phyloP scores from a whole-genome alignment of 1,140 invertebrate species.

The Anastrepha obliqua region DNA sequence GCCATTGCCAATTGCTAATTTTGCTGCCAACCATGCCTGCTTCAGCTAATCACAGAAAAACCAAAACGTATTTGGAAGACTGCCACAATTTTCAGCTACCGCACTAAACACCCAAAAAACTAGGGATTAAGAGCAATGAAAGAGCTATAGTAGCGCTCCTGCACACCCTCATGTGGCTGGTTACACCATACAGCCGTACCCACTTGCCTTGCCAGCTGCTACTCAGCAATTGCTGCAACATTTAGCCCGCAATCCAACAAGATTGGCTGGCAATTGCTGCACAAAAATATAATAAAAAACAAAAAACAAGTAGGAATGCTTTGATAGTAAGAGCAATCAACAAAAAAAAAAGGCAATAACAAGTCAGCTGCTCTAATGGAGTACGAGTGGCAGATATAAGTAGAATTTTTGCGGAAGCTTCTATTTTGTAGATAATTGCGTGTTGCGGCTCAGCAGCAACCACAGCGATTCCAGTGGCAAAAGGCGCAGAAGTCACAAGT shows the following conservation, averaged over 20 bases:
- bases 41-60: not conserved
- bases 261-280: not conserved
- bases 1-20: constrained; percentile 5
- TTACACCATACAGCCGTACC: not conserved
- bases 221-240: not conserved
- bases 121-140: constrained; percentile 35
- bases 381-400: not conserved
- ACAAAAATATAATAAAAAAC: too few species aligned
- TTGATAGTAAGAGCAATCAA: not conserved
- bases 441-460: constrained; percentile 25
- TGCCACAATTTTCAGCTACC: constrained; percentile 47
- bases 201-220: not conserved
- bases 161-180: not conserved
- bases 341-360: constrained; percentile 13
- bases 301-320: not conserved
- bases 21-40: not conserved
- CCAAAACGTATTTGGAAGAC: constrained; percentile 1
- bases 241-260: not conserved
- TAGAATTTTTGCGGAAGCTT: constrained; percentile 65
- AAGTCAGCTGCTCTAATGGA: not conserved
- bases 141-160: not conserved
- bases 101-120: constrained; percentile 19
- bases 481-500: not conserved
- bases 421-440: constrained; percentile 70
- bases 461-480: not conserved